Base-by-base conservation (phyloP, 2,113 vertebrate species). In the Pelodiscus sinensis region DNA sequence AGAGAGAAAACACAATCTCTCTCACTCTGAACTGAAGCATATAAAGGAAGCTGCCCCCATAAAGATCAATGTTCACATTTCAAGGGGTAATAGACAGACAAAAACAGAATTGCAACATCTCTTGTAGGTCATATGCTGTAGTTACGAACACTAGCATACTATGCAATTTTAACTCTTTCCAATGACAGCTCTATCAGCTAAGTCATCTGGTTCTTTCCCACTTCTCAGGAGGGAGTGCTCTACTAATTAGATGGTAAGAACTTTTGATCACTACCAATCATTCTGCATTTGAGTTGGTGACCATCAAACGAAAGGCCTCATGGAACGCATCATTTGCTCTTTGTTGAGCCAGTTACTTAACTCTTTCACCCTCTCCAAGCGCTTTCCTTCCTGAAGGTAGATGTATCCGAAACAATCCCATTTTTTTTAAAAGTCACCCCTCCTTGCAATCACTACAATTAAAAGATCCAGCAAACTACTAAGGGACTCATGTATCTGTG, bases 171-270 rank as follows among this genome's bases (percentile, higher is more conserved):
- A 90, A 89, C 83, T 86, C 87, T 92, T 95, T 96, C 85, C 93
- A 87, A 88, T 89, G 91, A 95, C 93, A 88, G 73, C 81, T 79
- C 86, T 57, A 89, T 80, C 71, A 18, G 92, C 86, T 90, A 79
- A 0, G 54, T 92, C 92, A 95, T 80, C 92, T 87, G 86, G 62
- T 56, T 87, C 93, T 94, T 89, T 95, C 92, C 94, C 96, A 92
- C 91, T 93, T 97, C 90, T 95, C 95, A 95, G 27, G 91, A 95
- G 85, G 93, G 93, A 94, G 95, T 90, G 84, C 94, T 93, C 89
- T 92, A 80, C 51, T 92, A 89, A 35, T 79, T 51, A 62, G 91
- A 31, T 78, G 89, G 90, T 87, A 24, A 81, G 71, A 90, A 88
- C 94, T 94, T 90, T 90, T 8, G 87, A 94, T 92, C 25, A 14